These are phyloP conservation scores for Oligia strigilis DNA, from an alignment of 2,888 invertebrate species.

Conservation along the genomic window DNA sequence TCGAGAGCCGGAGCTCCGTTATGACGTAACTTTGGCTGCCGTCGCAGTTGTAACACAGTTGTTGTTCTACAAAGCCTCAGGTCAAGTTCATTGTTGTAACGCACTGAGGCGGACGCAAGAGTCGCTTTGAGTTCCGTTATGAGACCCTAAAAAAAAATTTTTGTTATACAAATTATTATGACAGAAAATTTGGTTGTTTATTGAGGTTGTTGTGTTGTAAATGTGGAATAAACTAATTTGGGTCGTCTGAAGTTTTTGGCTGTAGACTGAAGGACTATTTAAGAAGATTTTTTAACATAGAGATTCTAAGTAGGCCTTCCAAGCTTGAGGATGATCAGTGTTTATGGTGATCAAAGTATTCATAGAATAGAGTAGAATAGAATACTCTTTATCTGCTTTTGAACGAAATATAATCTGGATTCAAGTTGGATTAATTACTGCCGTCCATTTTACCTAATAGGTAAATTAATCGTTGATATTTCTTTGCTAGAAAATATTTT, in stretches of 20 bases:
- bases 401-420: neutral
- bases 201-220: neutral
- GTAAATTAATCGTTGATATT: neutral
- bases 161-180: conserved; percentile 12
- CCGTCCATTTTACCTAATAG: too few species aligned
- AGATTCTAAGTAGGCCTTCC: neutral
- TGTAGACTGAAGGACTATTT: neutral
- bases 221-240: conserved; percentile 1
- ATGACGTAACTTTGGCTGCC: conserved; percentile 40
- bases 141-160: conserved; percentile 15
- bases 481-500: neutral
- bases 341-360: neutral
- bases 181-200: conserved; percentile 20
- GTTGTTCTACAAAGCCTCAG: conserved; percentile 43
- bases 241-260: neutral
- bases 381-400: neutral
- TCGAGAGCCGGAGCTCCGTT: conserved; percentile 48
- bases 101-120: conserved; percentile 30
- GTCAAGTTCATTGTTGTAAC: conserved; percentile 59
- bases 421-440: neutral
- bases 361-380: too few species aligned
- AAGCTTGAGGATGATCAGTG: neutral
- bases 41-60: conserved; percentile 21
- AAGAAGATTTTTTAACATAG: neutral
- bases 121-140: conserved; percentile 23